Conservation (phyloP, 2,797 vertebrate species). For the Ataeniobius toweri region DNA sequence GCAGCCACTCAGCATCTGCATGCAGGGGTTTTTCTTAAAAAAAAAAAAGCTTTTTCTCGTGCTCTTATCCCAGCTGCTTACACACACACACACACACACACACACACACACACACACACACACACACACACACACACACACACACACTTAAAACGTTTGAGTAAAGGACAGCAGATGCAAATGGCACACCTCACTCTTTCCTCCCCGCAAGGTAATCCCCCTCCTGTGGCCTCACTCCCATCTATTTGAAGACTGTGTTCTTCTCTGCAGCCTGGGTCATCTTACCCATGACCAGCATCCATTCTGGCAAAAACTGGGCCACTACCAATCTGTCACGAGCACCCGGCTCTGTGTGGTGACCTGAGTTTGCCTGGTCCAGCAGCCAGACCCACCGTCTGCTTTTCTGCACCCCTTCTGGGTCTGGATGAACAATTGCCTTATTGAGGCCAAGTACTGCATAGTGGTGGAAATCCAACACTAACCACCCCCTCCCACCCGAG, state of each 20-base stretch:
- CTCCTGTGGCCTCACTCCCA: constrained; percentile 32
- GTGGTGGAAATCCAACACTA: constrained; percentile 75
- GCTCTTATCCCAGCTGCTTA: constrained; percentile 47
- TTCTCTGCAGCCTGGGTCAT: constrained; percentile 58
- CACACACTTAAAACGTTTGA: constrained; percentile 13
- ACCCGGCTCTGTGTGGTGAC: constrained; percentile 58
- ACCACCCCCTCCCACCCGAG: constrained; percentile 42
- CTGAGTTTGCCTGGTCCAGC: constrained; percentile 61
- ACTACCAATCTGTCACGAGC: constrained; percentile 58
- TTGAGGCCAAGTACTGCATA: constrained; percentile 69
- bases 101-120: constrained; percentile 8
- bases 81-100: constrained; percentile 19
- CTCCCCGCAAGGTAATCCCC: constrained; percentile 47
- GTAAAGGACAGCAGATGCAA: constrained; percentile 68
- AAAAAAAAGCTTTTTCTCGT: constrained; percentile 36
- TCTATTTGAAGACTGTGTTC: constrained; percentile 35
- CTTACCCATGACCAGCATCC: constrained; percentile 50
- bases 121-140: constrained; percentile 19
- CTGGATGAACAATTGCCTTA: constrained; percentile 68
- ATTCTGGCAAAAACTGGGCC: constrained; percentile 58
- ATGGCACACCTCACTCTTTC: constrained; percentile 55
- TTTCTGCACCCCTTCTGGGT: constrained; percentile 59
- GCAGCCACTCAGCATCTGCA: constrained; percentile 78
- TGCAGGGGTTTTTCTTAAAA: constrained; percentile 68
- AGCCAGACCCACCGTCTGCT: constrained; percentile 63